Evolutionary conservation across 2,888 invertebrate species (phyloP).

Genomic region (Drosophila neonasuta): DNA sequence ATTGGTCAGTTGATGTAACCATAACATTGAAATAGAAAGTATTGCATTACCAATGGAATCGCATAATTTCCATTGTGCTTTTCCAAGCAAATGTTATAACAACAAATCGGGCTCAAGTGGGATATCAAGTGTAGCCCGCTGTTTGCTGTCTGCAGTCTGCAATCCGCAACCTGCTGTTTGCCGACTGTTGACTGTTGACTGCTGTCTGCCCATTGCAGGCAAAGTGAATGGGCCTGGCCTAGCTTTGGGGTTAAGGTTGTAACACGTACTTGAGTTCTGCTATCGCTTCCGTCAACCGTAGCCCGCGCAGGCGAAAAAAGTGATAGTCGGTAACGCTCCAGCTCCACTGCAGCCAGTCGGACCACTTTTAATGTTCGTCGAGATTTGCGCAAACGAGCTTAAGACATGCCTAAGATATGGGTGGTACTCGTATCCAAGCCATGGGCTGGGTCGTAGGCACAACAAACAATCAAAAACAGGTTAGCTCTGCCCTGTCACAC

Average conservation of each 20-base stretch:
- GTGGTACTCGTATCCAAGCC: conserved; percentile 2
- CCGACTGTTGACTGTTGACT: not conserved
- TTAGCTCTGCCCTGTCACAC: conserved; percentile 34
- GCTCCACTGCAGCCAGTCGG: conserved; percentile 53
- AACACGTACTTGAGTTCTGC: conserved; percentile 72
- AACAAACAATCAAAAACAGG: conserved; percentile 51
- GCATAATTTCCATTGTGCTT: conserved; percentile 70
- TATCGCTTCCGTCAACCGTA: conserved; percentile 66
- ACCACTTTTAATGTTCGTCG: conserved; percentile 55
- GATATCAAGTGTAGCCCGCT: conserved; percentile 62
- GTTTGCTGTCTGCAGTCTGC: not conserved
- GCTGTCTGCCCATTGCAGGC: not conserved
- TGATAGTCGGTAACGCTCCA: conserved; percentile 49
- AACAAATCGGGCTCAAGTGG: conserved; percentile 69
- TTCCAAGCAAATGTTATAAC: conserved; percentile 62
- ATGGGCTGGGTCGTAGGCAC: conserved; percentile 18
- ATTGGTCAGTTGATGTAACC: conserved; percentile 71
- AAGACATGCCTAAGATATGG: conserved; percentile 39
- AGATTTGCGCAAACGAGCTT: conserved; percentile 43
- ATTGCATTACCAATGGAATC: conserved; percentile 66
- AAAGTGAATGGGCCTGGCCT: conserved; percentile 10
- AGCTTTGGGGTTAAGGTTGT: conserved; percentile 75
- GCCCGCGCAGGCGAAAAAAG: conserved; percentile 51
- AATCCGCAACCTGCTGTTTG: not conserved
- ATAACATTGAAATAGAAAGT: conserved; percentile 77